Conservation (phyloP, 2,888 invertebrate species). For the Euplexia lucipara region DNA sequence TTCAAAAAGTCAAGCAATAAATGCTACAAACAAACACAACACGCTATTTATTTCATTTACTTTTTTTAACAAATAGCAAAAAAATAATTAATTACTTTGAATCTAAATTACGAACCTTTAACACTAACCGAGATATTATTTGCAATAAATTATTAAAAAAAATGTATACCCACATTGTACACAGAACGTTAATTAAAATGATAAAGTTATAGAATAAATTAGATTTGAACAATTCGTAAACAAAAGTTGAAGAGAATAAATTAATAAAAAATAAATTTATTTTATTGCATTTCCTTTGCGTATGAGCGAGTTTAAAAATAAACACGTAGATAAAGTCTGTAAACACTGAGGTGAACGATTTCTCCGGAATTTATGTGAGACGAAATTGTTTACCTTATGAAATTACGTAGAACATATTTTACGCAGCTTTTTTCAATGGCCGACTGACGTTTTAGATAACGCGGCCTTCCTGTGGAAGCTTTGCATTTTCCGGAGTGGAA, state of each 20-base stretch:
- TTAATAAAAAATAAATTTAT: slow-evolving; percentile 77
- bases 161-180: slow-evolving; percentile 68
- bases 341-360: slow-evolving; percentile 79
- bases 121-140: slow-evolving; percentile 67
- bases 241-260: slow-evolving; percentile 79
- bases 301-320: slow-evolving; percentile 72
- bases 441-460: slow-evolving; percentile 46
- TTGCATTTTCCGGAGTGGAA: slow-evolving; percentile 14
- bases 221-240: slow-evolving; percentile 73
- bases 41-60: slow-evolving; percentile 60
- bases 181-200: slow-evolving; percentile 75
- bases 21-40: slow-evolving; percentile 33
- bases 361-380: slow-evolving; percentile 66
- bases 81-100: slow-evolving; percentile 73
- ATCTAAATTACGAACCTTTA: slow-evolving; percentile 68
- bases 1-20: slow-evolving; percentile 26
- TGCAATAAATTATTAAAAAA: slow-evolving; percentile 76
- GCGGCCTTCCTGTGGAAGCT: slow-evolving; percentile 16
- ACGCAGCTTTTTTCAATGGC: slow-evolving; percentile 48
- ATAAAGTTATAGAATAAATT: slow-evolving; percentile 66
- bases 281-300: slow-evolving; percentile 75
- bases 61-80: slow-evolving; percentile 52
- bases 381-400: slow-evolving; percentile 64
- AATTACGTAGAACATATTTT: slow-evolving; percentile 57
- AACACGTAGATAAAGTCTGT: slow-evolving; percentile 73